Evolutionary conservation across 2,888 invertebrate species (phyloP), one percentile per base, ranked within the genome.

Genomic region (Catocala sponsa): DNA sequence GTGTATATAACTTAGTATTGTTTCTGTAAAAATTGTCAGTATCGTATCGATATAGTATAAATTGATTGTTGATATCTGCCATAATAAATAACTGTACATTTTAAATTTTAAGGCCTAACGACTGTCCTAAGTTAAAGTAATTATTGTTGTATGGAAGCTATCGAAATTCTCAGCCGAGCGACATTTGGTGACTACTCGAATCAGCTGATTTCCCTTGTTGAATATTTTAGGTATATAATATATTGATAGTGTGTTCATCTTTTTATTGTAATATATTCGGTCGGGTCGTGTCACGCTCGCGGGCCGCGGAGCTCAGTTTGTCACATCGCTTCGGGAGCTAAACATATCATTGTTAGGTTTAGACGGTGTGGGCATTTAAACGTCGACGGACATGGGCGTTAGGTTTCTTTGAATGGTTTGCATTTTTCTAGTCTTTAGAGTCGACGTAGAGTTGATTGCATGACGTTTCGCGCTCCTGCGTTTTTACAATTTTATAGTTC

Each of bases 61-160:
- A 91, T 90, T 90, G 86, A 89, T 92, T 91, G 93, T 94, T 92
- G 89, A 93, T 91, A 92, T 93, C 91, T 94, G 94, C 94, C 94
- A 94, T 94, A 94, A 92, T 93, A 91, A 90, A 82, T 89, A 91
- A 89, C 82, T 93, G 92, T 94, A 94, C 81, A 92, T 92, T 92
- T 82, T 91, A 90, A 87, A 86, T 88, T 81, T 85, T 94, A 91
- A 92, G 93, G 92, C 94, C 93, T 92, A 92, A 92, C 91, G 92
- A 92, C 92, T 94, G 92, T 93, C 90, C 88, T 91, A 90, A 88
- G 86, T 88, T 91, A 85, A 89, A 82, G 80, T 85, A 86, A 86
- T 87, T 88, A 88, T 89, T 90, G 87, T 90, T 89, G 86, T 84
- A 82, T 80, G 85, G 84, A 82, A 81, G 84, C 81, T 85, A 78